Base-by-base conservation (phyloP, 2,888 invertebrate genomes). In the Eristalis pertinax region DNA sequence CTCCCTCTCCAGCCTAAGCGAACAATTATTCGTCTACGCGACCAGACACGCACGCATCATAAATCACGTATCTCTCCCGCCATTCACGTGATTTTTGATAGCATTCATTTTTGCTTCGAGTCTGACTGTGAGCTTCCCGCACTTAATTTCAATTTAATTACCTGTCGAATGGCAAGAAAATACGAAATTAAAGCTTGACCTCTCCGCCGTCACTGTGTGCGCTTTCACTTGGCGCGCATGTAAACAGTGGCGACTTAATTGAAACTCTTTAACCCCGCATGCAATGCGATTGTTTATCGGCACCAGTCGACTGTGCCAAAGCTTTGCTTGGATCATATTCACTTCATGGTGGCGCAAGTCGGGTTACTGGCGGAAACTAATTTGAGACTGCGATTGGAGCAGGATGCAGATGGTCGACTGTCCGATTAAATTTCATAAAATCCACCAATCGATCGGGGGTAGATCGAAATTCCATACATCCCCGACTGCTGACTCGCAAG, bases 381-480 rank as follows among this genome's bases (percentile, higher is more conserved):
- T 74, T 75, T 83, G 24, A 68, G 65, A 75, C 26, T 75, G 70
- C 41, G 50, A 22, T n/a, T 43, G 60, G 74, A 63, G 72, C 79
- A 87, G 87, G 87, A 87, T 76, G 84, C 87, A 87, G 87, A 76
- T 87, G 84, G 43, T 19, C 50, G 19, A n/a, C 72, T 72, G 56
- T 24, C 43, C 64, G 84, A 87, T 87, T 80, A 43, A 84, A 69
- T 87, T 87, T 87, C 87, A 87, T 76, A 84, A 84, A 72, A 50
- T 79, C 63, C 72, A 76, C 63, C 81, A 81, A 79, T 75, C 58
- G 22, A 50, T 74, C 35, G 43, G 19, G 65, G 65, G 69, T 32
- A 63, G 43, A 13, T 43, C 43, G n/a, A 19, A 50, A 50, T 62
- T 7, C 22, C 68, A n/a, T n/a, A n/a, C n/a, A n/a, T 60, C 26